Evolutionary conservation across 2,888 invertebrate species (phyloP).

Genomic region (Epinotia bilunana): DNA sequence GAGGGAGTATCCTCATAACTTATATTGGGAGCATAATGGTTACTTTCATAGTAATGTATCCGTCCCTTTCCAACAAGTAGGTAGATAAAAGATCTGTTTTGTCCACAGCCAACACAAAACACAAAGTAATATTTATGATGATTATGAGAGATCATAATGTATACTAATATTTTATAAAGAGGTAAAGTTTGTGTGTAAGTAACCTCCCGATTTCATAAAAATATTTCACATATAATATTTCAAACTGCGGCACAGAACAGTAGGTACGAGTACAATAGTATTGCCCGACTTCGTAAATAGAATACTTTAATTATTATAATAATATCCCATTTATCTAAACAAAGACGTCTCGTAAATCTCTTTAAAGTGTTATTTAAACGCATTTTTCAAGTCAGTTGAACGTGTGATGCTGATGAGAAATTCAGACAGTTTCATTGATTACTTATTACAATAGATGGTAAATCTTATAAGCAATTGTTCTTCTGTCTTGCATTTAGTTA

Average conservation of each 20-base stretch:
- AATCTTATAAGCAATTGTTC: conserved; percentile 28
- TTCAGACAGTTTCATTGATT: conserved; percentile 10
- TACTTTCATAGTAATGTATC: not conserved
- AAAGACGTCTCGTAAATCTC: conserved; percentile 24
- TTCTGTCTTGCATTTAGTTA: conserved; percentile 12
- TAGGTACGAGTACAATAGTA: no score
- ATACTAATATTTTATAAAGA: no score
- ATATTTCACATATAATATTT: no score
- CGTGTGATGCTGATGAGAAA: conserved; percentile 19
- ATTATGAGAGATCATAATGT: no score
- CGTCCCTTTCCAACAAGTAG: not conserved
- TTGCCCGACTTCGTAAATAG: no score
- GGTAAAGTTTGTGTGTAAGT: no score
- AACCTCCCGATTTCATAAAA: no score
- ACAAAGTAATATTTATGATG: no score
- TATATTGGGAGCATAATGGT: not conserved
- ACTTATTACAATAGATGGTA: conserved; percentile 29
- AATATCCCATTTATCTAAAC: not conserved
- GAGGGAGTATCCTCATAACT: conserved; percentile 9
- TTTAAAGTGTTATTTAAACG: conserved; percentile 13
- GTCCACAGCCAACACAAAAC: not conserved
- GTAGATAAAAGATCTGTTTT: no score
- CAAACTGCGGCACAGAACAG: no score
- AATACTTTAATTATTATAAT: no score
- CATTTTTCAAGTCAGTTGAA: conserved; percentile 24